Conservation (phyloP, 1,140 invertebrate genomes). For the Calosoma granatense region DNA sequence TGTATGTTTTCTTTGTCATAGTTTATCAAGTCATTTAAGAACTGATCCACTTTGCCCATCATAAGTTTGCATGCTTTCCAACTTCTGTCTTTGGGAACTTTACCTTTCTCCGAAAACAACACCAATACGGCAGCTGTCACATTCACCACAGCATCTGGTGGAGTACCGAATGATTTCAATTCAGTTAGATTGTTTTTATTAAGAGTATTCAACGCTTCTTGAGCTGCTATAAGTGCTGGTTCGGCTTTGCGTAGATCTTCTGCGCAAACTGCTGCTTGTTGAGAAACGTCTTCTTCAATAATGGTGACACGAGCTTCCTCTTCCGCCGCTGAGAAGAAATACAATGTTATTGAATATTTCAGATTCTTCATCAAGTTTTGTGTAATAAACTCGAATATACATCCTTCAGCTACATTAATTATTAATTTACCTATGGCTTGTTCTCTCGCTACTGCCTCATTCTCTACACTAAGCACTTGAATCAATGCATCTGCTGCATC, state of each 20-base stretch:
- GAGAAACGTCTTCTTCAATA: conserved; percentile 77
- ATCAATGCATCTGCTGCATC: conserved; percentile 85
- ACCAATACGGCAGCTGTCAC: conserved; percentile 82
- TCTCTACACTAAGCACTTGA: conserved; percentile 78
- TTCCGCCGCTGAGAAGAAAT: conserved; percentile 51
- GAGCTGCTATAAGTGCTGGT: conserved; percentile 78
- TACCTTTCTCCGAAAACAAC: conserved; percentile 72
- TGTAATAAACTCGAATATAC: neutral
- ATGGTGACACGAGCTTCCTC: conserved; percentile 85
- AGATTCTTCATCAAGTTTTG: conserved; percentile 2
- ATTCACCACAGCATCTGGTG: conserved; percentile 70
- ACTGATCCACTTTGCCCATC: conserved; percentile 78
- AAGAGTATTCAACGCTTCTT: conserved; percentile 82
- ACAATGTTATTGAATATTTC: too few relatives aligned
- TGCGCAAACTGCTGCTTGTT: conserved; percentile 78
- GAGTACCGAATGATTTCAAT: conserved; percentile 84
- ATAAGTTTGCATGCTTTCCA: conserved; percentile 87
- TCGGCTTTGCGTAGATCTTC: conserved; percentile 84
- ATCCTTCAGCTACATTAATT: conserved; percentile 11
- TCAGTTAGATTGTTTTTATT: conserved; percentile 93
- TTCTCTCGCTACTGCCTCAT: conserved; percentile 79
- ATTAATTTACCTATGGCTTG: conserved; percentile 57
- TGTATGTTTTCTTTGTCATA: conserved; percentile 94
- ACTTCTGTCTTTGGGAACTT: conserved; percentile 83
- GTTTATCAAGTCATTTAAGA: conserved; percentile 73